Evolutionary conservation across 2,113 vertebrate genomes (phyloP), one percentile per base, ranked within the genome.

Genomic region (Anseranas semipalmata): DNA sequence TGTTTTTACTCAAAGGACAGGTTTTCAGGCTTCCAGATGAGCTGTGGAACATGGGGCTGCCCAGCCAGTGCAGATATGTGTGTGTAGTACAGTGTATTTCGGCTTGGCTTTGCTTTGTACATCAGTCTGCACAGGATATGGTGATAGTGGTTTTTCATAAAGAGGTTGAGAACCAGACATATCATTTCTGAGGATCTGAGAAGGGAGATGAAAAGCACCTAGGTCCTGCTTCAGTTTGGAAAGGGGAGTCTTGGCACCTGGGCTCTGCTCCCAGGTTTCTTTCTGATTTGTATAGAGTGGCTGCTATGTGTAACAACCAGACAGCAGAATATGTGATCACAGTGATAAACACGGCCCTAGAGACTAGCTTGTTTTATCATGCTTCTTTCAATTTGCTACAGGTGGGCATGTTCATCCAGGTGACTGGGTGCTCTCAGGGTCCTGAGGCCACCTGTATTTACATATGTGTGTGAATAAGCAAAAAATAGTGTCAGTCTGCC

Each of bases 281-380:
- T 90, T 85, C 73, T 79, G 66, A 52, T 78, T 89, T 90, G 85
- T 55, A 41, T 60, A 37, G 39, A 35, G 16, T 74, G 60, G 22
- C 24, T 87, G 35, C 22, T 67, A 2, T 19, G 15, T 21, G 6
- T 39, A 68, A 56, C 6, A 41, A 21, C 65, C 56, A 81, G 72
- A 24, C 28, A 92, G 60, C 65, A 89, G 43, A 75, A 75, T 27
- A 53, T 85, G 24, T 56, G 37, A 75, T 39, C 46, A 78, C 22
- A 65, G 35, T 10, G 68, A 67, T 67, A 67, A 96, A 56, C 13
- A 70, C 33, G 81, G 12, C 30, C 56, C 60, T 68, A 22, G 33
- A 72, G 22, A 78, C 21, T 37, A 9, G 4, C 39, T 86, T 74
- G 37, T 37, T 92, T 90, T 41, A 35, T 37, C 10, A 6, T 20